Base-by-base conservation (phyloP, 2,888 invertebrate genomes). In the Drosophila tripunctata region DNA sequence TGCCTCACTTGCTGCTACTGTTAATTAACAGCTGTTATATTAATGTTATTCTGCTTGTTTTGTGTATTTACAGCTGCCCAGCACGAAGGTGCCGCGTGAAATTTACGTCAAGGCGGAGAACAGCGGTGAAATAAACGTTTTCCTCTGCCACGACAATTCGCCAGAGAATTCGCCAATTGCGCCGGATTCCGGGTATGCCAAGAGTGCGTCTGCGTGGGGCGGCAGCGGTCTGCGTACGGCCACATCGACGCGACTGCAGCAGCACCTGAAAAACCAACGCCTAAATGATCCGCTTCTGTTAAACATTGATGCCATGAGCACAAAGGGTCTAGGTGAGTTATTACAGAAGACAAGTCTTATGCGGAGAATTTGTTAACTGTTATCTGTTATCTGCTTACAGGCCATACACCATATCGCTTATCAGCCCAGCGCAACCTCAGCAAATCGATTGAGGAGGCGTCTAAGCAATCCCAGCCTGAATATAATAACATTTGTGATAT, bases 101-200 rank as follows among this genome's bases (percentile, higher is more conserved):
- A 97, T 98, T 91, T 96, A 97, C 92, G 94, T 98, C 92, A 97
- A 97, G 92, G 96, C 97, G 81, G 94, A 95, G 84, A 94, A 95
- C 75, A 94, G 95, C 78, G 98, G 97, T 58, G 97, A 98, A 91
- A 98, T 98, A 78, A 98, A 98, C 92, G 98, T 98, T 63, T 98
- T 96, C 93, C 94, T 98, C 72, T 98, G 98, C 93, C 98, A 97
- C 45, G 97, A 98, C 87, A 94, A 94, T 87, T 93, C 91, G 66
- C 90, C 91, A 17, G 91, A 91, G 76, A 92, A 79, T 74, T 90
- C 91, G 55, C 90, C 90, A 47, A 82, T 87, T 64, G 80, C 92
- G 89, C 68, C 92, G 0, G 66, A 79, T 7, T 50, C 75, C 5
- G 62, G 77, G 7, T 72, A 82, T 40, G 61, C 58, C 30, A 60